Conservation (phyloP, 1,140 invertebrate genomes). For the Apis florea region DNA sequence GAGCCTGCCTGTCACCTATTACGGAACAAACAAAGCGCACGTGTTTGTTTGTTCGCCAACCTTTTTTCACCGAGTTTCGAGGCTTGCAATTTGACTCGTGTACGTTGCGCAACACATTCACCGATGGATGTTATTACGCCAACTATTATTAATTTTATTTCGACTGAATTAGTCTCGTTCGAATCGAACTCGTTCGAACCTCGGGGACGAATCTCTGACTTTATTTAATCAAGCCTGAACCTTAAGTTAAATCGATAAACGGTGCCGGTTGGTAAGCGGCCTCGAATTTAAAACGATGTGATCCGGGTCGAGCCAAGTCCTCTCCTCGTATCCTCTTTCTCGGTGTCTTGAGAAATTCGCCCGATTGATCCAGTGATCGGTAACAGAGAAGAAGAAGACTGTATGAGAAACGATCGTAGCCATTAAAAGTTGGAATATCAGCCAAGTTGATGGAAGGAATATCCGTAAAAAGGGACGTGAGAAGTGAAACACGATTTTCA, state of each 20-base stretch:
- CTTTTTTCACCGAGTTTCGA: neutral
- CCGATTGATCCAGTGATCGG: conserved; percentile 6
- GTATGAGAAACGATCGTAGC: conserved; percentile 1
- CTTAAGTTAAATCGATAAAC: conserved; percentile 11
- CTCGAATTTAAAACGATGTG: conserved; percentile 4
- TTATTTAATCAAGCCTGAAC: conserved; percentile 12
- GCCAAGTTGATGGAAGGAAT: conserved; percentile 12
- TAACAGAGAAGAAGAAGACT: neutral
- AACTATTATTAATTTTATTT: neutral
- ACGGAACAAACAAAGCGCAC: conserved; percentile 49
- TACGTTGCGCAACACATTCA: neutral
- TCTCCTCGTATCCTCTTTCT: neutral
- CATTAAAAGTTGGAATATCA: conserved; percentile 33
- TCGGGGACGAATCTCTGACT: neutral
- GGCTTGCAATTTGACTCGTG: no score
- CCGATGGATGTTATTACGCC: neutral
- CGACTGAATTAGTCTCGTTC: neutral
- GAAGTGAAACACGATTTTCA: conserved; percentile 45
- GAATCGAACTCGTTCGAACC: neutral
- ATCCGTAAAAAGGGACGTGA: conserved; percentile 33
- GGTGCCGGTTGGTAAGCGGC: no score
- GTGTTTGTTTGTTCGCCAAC: conserved; percentile 5
- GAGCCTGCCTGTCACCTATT: conserved; percentile 52
- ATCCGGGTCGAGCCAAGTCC: neutral
- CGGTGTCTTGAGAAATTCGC: neutral